Evolutionary conservation across 2,888 invertebrate genomes (phyloP).

Genomic region (Criorhina ranunculi): DNA sequence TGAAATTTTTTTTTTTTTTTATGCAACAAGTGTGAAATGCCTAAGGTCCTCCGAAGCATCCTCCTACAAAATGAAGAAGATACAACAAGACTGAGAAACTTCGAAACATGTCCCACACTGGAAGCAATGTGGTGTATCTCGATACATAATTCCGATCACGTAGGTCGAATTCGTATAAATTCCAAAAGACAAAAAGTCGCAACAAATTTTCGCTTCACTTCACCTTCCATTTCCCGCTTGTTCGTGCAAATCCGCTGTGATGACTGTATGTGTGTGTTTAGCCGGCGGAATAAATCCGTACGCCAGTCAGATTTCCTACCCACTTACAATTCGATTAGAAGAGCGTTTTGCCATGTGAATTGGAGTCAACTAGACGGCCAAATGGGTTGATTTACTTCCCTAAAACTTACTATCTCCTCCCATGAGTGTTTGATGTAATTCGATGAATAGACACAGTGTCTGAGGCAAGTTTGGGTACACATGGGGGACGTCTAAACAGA

Average conservation of each 20-base stretch:
- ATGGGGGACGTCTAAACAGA: not conserved
- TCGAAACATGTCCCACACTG: constrained; percentile 17
- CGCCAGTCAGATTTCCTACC: constrained; percentile 62
- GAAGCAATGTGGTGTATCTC: constrained; percentile 26
- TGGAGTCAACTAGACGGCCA: constrained; percentile 56
- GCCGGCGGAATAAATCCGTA: constrained; percentile 54
- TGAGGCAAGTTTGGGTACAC: constrained; percentile 34
- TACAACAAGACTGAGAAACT: not conserved
- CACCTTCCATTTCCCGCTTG: constrained; percentile 28
- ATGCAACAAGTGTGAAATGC: constrained; percentile 70
- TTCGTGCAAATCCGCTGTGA: constrained; percentile 16
- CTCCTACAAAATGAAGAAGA: constrained; percentile 15
- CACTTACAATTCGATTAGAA: constrained; percentile 72
- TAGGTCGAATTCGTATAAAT: constrained; percentile 69
- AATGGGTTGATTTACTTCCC: constrained; percentile 73
- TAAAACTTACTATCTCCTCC: constrained; percentile 25
- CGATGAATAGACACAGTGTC: constrained; percentile 36
- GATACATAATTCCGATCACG: constrained; percentile 65
- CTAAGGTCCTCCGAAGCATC: constrained; percentile 21
- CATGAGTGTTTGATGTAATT: constrained; percentile 40
- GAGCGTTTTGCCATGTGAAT: constrained; percentile 52
- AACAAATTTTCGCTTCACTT: constrained; percentile 59
- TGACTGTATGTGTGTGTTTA: constrained; percentile 6
- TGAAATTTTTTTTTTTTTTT: constrained; percentile 9
- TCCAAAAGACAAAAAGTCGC: constrained; percentile 54